Percentiles rank a stretch among this genome's conserved stretches.
Conservation (phyloP, 2,113 vertebrate genomes). For the Desmodus rotundus region DNA sequence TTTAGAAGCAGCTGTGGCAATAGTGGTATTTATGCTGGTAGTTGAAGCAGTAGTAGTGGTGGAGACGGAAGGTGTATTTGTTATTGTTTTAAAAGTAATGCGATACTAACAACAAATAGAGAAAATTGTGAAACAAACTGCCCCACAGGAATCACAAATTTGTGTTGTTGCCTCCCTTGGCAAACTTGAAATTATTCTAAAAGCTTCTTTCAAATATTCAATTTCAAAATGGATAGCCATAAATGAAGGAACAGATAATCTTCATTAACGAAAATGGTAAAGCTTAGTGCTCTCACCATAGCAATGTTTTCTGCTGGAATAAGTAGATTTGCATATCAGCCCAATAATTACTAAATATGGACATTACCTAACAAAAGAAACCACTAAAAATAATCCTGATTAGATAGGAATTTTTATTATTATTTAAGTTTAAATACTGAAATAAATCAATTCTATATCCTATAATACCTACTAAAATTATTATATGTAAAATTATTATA, state of each 20-base stretch:
- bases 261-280: neutral
- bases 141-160: neutral
- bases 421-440: neutral
- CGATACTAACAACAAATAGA: neutral
- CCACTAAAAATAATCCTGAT: neutral
- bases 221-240: neutral
- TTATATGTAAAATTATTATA: neutral
- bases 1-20: neutral
- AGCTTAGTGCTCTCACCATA: neutral
- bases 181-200: neutral
- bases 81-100: neutral
- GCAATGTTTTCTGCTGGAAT: neutral
- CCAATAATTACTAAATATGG: neutral
- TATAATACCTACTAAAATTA: neutral
- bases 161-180: neutral
- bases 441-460: neutral
- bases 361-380: neutral
- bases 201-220: neutral
- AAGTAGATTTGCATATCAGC: neutral
- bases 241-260: neutral
- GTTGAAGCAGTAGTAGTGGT: fast-evolving
- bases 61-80: neutral
- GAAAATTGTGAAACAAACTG: neutral
- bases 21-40: no score
- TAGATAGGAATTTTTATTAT: neutral